Evolutionary conservation across 2,797 vertebrate species (phyloP).

Genomic region (Eremophila alpestris): DNA sequence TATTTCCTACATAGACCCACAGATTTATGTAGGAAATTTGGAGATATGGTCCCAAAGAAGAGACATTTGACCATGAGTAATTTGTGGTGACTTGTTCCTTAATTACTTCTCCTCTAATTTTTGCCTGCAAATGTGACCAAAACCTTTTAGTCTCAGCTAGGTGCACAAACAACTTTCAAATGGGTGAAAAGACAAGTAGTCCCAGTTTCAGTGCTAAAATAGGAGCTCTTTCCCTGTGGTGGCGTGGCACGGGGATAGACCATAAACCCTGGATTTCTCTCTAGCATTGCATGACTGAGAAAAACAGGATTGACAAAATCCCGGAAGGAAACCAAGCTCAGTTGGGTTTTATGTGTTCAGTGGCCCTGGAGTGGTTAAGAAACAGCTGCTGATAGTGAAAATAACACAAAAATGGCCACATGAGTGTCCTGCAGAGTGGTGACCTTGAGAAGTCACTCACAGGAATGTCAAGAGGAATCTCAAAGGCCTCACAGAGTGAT

Average conservation of each 20-base stretch:
- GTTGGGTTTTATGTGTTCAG: background rate
- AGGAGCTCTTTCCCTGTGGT: background rate
- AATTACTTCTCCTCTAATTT: background rate
- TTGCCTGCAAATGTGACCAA: background rate
- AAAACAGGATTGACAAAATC: background rate
- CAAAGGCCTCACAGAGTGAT: background rate
- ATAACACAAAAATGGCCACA: background rate
- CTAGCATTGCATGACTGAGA: background rate
- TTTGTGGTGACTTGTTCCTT: background rate
- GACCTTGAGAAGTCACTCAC: background rate
- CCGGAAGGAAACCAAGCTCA: background rate
- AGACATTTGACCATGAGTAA: background rate
- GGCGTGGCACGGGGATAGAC: background rate
- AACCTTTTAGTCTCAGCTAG: background rate
- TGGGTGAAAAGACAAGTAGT: background rate
- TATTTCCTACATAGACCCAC: too few species aligned
- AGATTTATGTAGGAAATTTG: background rate
- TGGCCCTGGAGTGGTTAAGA: background rate
- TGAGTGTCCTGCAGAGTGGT: background rate
- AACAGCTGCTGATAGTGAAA: background rate
- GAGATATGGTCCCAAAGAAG: background rate
- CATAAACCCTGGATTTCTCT: background rate
- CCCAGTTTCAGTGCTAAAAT: background rate
- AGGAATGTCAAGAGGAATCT: background rate
- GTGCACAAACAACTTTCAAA: background rate